Evolutionary conservation across 2,113 vertebrate species (phyloP).

Genomic region (Cyprinodon variegatus): DNA sequence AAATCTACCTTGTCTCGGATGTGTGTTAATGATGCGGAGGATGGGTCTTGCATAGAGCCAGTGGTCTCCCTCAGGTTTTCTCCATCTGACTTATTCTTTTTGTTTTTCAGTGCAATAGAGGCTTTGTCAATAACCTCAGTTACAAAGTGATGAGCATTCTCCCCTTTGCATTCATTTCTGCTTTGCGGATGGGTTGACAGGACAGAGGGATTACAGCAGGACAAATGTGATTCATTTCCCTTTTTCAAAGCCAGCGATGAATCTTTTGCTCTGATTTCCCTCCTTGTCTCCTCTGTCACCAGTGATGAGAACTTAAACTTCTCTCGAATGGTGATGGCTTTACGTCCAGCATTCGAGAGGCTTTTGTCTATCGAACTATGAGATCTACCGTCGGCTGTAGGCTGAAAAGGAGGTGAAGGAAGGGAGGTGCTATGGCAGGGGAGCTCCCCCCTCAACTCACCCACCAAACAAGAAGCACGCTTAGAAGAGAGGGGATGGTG

Average conservation of each 20-base stretch:
- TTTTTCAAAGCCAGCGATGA: conserved; percentile 34
- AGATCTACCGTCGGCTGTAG: conserved; percentile 57
- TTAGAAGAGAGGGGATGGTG: conserved; percentile 47
- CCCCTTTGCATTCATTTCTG: conserved; percentile 73
- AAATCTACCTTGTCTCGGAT: conserved; percentile 88
- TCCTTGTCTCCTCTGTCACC: conserved; percentile 71
- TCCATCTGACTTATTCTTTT: conserved; percentile 83
- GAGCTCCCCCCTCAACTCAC: conserved; percentile 79
- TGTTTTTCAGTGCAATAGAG: conserved; percentile 88
- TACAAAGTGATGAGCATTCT: conserved; percentile 91
- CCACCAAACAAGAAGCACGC: conserved; percentile 67
- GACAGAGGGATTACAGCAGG: conserved; percentile 78
- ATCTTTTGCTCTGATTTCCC: conserved; percentile 44
- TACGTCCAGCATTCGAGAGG: conserved; percentile 20
- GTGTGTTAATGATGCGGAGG: conserved; percentile 84
- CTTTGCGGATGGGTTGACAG: neutral
- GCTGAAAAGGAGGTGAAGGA: conserved; percentile 59
- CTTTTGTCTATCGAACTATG: conserved; percentile 8
- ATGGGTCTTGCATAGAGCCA: conserved; percentile 1
- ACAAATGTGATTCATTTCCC: conserved; percentile 43
- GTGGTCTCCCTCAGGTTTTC: conserved; percentile 51
- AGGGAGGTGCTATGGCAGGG: conserved; percentile 73
- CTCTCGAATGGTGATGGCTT: conserved; percentile 71
- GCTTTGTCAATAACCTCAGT: conserved; percentile 96
- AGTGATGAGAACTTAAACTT: conserved; percentile 71